Evolutionary conservation across 2,113 vertebrate genomes (phyloP).

Genomic region (Sterrhoptilus dennistouni): DNA sequence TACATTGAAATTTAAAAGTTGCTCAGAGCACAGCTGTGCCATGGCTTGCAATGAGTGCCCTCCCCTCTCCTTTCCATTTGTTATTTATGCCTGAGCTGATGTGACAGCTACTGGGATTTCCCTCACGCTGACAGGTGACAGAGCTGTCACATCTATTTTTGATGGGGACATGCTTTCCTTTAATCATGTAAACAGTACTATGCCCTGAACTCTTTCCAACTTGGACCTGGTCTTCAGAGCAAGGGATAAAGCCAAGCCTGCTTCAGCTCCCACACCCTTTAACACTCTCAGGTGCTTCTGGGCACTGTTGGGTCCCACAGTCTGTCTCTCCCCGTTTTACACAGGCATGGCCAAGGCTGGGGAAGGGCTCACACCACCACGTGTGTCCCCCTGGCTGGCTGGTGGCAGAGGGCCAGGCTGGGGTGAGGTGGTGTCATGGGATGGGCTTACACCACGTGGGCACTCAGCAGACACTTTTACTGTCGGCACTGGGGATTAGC

Average conservation of each 20-base stretch:
- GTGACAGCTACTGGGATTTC: neutral
- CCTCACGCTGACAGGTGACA: neutral
- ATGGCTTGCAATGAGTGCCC: neutral
- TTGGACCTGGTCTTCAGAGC: neutral
- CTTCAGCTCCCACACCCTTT: neutral
- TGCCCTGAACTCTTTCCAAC: neutral
- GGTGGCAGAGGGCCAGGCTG: neutral
- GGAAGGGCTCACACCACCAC: neutral
- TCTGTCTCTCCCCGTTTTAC: rapidly evolving
- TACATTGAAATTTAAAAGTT: neutral
- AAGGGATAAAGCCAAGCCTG: neutral
- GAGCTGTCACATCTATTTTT: neutral
- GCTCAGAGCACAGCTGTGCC: neutral
- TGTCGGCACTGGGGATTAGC: rapidly evolving
- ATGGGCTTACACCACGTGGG: rapidly evolving
- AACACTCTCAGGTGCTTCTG: neutral
- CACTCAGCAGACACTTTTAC: neutral
- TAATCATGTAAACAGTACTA: neutral
- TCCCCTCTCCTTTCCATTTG: neutral
- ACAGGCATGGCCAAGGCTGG: rapidly evolving
- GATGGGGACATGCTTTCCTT: neutral
- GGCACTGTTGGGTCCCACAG: rapidly evolving
- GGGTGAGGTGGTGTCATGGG: rapidly evolving
- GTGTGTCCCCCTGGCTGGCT: neutral
- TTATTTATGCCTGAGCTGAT: neutral